Conservation (phyloP, 2,113 vertebrate genomes). For the Gobiocypris rarus region DNA sequence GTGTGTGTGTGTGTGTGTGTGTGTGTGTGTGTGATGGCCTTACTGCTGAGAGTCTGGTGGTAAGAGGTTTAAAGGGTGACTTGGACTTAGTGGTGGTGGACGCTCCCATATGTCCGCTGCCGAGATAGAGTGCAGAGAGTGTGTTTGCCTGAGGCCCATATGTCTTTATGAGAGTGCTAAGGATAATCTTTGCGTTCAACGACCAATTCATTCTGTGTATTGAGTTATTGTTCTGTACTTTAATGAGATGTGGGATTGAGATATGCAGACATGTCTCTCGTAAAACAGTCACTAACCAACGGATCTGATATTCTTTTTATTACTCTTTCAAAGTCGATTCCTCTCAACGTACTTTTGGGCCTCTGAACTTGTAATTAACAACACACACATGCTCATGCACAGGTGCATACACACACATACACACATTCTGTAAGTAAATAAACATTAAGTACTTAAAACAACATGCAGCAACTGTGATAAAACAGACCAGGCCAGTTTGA, state of each 20-base stretch:
- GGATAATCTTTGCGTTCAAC: conserved; percentile 24
- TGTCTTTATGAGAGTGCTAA: conserved; percentile 36
- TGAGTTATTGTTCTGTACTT: neutral
- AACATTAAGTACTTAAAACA: conserved; percentile 41
- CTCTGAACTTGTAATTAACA: conserved; percentile 1
- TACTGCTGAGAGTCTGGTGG: conserved; percentile 35
- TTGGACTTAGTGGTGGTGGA: conserved; percentile 36
- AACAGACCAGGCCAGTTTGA: conserved; percentile 30
- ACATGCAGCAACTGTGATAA: conserved; percentile 38
- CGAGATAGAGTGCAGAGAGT: conserved; percentile 6
- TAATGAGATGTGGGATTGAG: neutral
- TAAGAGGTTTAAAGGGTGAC: conserved; percentile 45
- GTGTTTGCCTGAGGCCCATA: conserved; percentile 37
- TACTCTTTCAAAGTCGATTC: neutral
- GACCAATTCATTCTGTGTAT: conserved; percentile 1
- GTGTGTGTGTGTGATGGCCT: conserved; percentile 2
- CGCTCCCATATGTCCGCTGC: conserved; percentile 37
- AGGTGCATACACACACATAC: conserved; percentile 38
- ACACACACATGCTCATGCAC: conserved; percentile 12
- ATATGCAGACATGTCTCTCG: neutral
- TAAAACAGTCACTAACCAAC: neutral
- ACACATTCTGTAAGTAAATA: conserved; percentile 20
- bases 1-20: neutral
- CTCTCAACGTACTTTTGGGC: no score
- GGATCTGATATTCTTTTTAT: neutral